phyloP scores from a whole-genome alignment of 2,888 invertebrate species.

The Fissipunctia ypsillon region DNA sequence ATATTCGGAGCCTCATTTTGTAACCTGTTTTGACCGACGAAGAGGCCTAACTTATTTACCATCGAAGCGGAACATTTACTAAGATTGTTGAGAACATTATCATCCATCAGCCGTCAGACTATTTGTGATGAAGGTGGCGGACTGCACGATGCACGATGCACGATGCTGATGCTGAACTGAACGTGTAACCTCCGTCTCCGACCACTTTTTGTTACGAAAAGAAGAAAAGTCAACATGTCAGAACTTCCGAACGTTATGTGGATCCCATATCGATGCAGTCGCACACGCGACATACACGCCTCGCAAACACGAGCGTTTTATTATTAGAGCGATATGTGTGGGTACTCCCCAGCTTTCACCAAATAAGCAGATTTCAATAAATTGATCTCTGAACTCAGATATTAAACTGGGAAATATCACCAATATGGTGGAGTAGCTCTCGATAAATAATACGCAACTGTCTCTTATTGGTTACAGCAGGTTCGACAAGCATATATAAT shows the following conservation, averaged over 20 bases:
- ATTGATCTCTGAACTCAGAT: slow-evolving; percentile 15
- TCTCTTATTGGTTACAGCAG: no score
- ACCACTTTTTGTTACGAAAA: neutral
- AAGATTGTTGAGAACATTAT: slow-evolving; percentile 31
- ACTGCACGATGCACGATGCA: no score
- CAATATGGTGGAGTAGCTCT: neutral
- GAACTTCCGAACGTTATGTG: neutral
- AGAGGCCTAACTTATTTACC: slow-evolving; percentile 44
- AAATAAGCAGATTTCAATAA: slow-evolving; percentile 11
- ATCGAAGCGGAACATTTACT: slow-evolving; percentile 38
- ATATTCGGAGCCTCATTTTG: slow-evolving; percentile 32
- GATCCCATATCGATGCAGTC: slow-evolving; percentile 5
- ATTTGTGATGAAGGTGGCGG: no score
- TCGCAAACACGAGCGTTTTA: neutral
- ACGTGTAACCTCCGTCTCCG: no score
- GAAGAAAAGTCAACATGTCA: neutral
- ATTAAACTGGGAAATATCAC: neutral
- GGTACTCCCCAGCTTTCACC: neutral
- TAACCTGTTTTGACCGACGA: slow-evolving; percentile 49
- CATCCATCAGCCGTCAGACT: no score
- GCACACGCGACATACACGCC: neutral
- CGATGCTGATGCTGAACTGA: no score
- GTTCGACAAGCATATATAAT: no score
- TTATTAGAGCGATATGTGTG: neutral
- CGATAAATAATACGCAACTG: no score